Evolutionary conservation across 2,888 invertebrate genomes (phyloP), one percentile per base, ranked within the genome.

Genomic region (Melieria picta): DNA sequence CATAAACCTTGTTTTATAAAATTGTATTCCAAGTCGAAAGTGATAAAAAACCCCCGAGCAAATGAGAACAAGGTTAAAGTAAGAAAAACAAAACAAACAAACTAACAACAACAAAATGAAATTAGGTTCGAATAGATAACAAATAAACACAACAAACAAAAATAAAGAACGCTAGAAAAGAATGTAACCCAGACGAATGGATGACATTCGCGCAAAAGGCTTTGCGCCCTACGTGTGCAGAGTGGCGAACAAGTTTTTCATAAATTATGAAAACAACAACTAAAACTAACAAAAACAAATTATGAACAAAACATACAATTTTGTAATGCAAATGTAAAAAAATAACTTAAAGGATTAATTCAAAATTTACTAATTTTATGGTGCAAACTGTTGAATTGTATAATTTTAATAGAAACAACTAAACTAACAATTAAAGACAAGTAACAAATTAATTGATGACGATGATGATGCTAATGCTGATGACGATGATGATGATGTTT

Each of bases 361-460:
- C 72, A 74, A 75, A 66, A 67, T 76, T 73, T 77, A 75, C 72
- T 77, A 72, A 76, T 76, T 76, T 75, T 76, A 74, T 76, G 76
- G 75, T 77, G 76, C 75, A 76, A 72, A 72, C 70, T 80, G 81
- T 77, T 81, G 78, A 79, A 78, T 80, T 80, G 78, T 79, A 79
- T 74, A 76, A 75, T 76, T 72, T 74, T 74, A 77, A 74, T 67
- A 71, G 71, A 68, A 69, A 71, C 67, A 75, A 70, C 16, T 63
- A 66, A 64, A 72, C 52, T 70, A 68, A 73, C 68, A 67, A 73
- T 72, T 67, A 72, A 66, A 71, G 57, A 73, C 71, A 69, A 68
- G 48, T 62, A 72, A 60, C 43, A 67, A 71, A 72, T 69, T 57
- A 16, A 62, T 47, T 66, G 47, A 65, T 55, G 52, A 45, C 47